Percentiles rank a stretch among this genome's conserved stretches.
Evolutionary conservation across 2,113 vertebrate species (phyloP).

Genomic region (Marcusenius ussheri): DNA sequence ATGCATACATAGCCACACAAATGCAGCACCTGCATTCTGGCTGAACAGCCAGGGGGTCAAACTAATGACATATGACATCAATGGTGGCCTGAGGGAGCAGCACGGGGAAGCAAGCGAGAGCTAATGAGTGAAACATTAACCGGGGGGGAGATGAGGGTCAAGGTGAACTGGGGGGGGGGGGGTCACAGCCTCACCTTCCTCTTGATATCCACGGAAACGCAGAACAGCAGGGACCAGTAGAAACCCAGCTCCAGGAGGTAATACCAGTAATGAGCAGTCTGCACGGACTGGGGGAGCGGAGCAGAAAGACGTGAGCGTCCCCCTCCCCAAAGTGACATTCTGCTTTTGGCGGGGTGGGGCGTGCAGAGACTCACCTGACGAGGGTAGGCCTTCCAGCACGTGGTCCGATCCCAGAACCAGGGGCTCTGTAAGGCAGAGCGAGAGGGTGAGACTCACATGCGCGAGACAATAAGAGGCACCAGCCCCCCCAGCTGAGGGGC

Average conservation of each 20-base stretch:
- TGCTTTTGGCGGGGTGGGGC: not conserved
- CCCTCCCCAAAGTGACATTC: not conserved
- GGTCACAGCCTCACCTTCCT: conserved; percentile 70
- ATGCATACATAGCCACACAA: not conserved
- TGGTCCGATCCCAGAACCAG: conserved; percentile 77
- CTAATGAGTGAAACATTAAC: not conserved
- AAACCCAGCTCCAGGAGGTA: conserved; percentile 85
- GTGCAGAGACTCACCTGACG: conserved; percentile 63
- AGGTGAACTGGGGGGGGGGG: not conserved
- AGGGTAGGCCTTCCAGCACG: conserved; percentile 81
- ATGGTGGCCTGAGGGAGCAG: not conserved
- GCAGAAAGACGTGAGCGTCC: not conserved
- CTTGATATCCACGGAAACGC: conserved; percentile 78
- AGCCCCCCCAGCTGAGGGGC: not conserved
- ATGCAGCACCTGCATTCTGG: not conserved
- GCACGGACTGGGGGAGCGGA: conserved; percentile 59
- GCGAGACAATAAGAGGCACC: not conserved
- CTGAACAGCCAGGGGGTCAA: not conserved
- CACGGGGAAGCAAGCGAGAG: not conserved
- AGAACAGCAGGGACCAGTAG: conserved; percentile 77
- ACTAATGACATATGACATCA: not conserved
- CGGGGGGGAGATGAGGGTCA: not conserved
- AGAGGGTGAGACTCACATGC: not conserved
- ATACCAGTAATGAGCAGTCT: conserved; percentile 71
- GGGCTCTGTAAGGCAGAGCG: conserved; percentile 61